Evolutionary conservation across 2,797 vertebrate genomes (phyloP).

Genomic region (Enteromius radiatus): DNA sequence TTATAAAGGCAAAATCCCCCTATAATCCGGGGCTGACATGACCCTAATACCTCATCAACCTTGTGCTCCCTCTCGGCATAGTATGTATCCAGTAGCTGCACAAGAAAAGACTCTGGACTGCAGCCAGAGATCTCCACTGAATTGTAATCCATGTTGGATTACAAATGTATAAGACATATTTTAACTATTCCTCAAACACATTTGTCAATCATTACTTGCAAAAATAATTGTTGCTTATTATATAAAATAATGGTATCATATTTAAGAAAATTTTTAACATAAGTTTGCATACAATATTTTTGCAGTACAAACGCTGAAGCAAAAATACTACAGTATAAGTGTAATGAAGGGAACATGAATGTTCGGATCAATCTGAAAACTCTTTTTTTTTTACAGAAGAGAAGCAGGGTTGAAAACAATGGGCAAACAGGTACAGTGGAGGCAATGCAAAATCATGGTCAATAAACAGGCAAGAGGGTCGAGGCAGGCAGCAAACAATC

Average conservation of each 20-base stretch:
- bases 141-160: neutral
- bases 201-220: neutral
- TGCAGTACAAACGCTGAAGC: neutral
- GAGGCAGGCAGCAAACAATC: no score
- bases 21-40: conserved; percentile 78
- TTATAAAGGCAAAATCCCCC: conserved; percentile 81
- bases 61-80: neutral
- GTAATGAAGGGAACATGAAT: no score
- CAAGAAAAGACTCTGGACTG: neutral
- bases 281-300: neutral
- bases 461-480: no score
- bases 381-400: no score
- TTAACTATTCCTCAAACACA: neutral
- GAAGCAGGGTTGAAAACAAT: no score
- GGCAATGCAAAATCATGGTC: no score
- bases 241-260: neutral
- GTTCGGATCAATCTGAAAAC: no score
- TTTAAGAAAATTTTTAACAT: neutral
- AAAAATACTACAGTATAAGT: no score
- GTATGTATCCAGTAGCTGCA: conserved; percentile 14
- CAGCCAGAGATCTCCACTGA: neutral
- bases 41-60: conserved; percentile 71
- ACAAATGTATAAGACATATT: neutral
- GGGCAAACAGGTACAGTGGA: no score
- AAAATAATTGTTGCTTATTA: conserved; percentile 36